Evolutionary conservation across 2,113 vertebrate genomes (phyloP).

Genomic region (Pongo abelii): DNA sequence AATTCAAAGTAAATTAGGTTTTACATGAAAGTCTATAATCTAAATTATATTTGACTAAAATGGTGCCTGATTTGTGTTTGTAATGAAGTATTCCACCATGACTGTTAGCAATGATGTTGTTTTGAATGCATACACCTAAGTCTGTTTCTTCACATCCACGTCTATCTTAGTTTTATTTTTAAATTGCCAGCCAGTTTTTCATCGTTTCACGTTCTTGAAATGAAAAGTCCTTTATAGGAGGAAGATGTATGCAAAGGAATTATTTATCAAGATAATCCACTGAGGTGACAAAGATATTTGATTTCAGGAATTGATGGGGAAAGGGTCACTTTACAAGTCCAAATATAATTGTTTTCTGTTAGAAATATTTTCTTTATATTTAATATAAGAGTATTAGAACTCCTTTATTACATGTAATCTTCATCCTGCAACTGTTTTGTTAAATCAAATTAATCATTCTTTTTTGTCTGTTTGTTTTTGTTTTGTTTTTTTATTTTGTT

Average conservation of each 20-base stretch:
- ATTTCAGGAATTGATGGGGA: conserved; percentile 25
- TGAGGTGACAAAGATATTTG: not conserved
- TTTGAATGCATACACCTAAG: conserved; percentile 44
- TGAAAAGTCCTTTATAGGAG: conserved; percentile 26
- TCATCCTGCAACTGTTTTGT: not conserved
- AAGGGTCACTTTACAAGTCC: not conserved
- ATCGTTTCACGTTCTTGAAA: conserved; percentile 3
- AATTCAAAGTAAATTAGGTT: conserved; percentile 89
- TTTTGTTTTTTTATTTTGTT: not conserved
- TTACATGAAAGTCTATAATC: conserved; percentile 86
- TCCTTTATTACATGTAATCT: conserved; percentile 23
- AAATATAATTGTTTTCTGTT: conserved; percentile 8
- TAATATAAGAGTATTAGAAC: not conserved
- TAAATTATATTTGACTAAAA: conserved; percentile 86
- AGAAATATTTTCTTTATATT: conserved; percentile 43
- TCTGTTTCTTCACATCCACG: conserved; percentile 55
- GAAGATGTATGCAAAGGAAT: not conserved
- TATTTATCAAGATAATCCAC: not conserved
- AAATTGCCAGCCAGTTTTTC: not conserved
- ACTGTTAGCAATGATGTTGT: conserved; percentile 53
- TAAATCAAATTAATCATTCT: not conserved
- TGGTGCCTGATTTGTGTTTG: conserved; percentile 82
- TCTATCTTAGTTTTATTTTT: conserved; percentile 36
- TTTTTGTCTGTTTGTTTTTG: not conserved
- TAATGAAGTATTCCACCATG: conserved; percentile 73